Conservation (phyloP, 2,888 invertebrate genomes). For the Cerastoderma edule region DNA sequence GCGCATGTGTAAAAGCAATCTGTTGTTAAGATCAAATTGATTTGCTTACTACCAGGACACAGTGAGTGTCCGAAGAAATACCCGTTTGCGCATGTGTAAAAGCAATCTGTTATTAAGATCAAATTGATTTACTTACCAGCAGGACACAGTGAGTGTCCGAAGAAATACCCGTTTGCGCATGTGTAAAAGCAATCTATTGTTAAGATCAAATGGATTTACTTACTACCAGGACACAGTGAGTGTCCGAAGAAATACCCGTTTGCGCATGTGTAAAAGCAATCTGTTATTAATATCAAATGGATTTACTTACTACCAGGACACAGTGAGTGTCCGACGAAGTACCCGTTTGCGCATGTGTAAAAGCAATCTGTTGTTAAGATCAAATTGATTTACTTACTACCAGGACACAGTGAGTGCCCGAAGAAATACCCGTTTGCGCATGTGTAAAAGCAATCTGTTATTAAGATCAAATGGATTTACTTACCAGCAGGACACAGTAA, state of each 20-base stretch:
- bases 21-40: not conserved
- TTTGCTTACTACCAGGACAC: conserved; percentile 26
- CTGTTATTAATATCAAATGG: not conserved
- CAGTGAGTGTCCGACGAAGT: no score
- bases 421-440: not conserved
- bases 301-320: not conserved
- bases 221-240: conserved; percentile 27
- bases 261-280: not conserved
- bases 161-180: not conserved
- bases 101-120: not conserved
- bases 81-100: not conserved
- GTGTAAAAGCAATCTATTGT: not conserved
- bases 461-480: not conserved
- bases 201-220: not conserved
- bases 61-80: not conserved
- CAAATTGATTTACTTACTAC: not conserved
- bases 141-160: no score
- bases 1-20: not conserved
- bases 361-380: not conserved
- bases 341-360: not conserved
- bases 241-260: not conserved
- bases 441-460: not conserved
- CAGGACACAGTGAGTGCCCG: conserved; percentile 65
- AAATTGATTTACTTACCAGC: not conserved
- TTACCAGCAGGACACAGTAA: not conserved